A percentile compares a stretch with the other conserved stretches of the same genome.
These are phyloP conservation scores for Alentia gelatinosa DNA, from an alignment of 2,888 invertebrate species.

Conservation along the genomic window DNA sequence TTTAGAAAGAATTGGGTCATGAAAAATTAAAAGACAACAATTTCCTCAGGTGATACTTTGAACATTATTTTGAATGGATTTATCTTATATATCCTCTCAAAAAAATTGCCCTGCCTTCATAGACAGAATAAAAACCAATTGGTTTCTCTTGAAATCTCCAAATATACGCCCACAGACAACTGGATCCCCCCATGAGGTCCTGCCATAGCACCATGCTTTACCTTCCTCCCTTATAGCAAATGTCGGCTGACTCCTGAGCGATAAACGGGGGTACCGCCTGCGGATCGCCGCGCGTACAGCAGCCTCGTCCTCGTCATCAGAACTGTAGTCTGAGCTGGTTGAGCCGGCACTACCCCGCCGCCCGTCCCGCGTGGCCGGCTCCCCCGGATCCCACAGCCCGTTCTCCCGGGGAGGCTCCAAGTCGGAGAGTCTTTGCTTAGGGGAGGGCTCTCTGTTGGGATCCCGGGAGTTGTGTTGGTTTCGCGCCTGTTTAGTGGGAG, in stretches of 20 bases:
- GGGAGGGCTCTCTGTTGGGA: neutral
- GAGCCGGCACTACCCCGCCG: slow-evolving; percentile 27
- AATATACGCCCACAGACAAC: neutral
- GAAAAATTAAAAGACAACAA: too few species aligned
- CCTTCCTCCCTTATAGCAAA: slow-evolving; percentile 38
- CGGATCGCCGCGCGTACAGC: slow-evolving; percentile 17
- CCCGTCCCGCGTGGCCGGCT: neutral
- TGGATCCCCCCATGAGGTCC: neutral
- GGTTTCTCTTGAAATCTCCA: neutral
- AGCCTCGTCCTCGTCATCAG: slow-evolving; percentile 36
- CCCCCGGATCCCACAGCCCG: neutral
- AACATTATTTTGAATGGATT: neutral
- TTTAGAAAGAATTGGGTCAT: too few species aligned
- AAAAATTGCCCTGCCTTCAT: neutral
- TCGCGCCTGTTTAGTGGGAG: neutral
- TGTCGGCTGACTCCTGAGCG: slow-evolving; percentile 7
- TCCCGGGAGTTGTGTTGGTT: neutral
- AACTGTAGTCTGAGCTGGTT: slow-evolving; percentile 2
- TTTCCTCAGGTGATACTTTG: neutral
- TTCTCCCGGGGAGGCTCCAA: neutral
- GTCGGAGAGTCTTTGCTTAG: neutral
- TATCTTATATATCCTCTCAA: neutral
- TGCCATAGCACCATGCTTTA: slow-evolving; percentile 38
- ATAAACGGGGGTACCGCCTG: slow-evolving; percentile 29
- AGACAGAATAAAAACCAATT: too few species aligned